Evolutionary conservation across 1,140 invertebrate species (phyloP), one percentile per base, ranked within the genome.

Genomic region (Drosophila guanche): DNA sequence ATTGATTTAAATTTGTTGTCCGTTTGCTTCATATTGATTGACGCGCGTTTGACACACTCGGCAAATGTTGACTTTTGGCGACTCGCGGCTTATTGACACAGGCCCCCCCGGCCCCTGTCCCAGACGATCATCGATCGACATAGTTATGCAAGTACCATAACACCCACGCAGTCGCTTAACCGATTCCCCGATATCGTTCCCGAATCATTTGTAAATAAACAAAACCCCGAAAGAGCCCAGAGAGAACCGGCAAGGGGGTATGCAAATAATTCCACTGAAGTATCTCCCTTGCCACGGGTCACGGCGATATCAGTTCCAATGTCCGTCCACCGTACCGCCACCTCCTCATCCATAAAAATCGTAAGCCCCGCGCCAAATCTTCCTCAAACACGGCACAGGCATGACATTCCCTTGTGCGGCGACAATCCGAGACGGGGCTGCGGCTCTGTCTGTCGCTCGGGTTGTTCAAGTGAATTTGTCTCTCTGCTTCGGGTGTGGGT

Each of bases 141-240:
- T 76, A 88, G 84, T 89, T 88, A 86, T 86, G 83, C 83, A 86
- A 86, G 83, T 86, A 78, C 33, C 59, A 83, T 52, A 83, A 88
- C 83, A 88, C 83, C 83, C 83, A 88, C 83, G 83, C 83, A 73
- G 53, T 58, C 66, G 48, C 51, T 60, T 68, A 77, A 77, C 63
- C 63, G 68, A 62, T 68, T 85, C 61, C 55, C 43, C 41, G 43
- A 54, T 23, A 52, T 48, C 46, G 47, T 37, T 40, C 47, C 61
- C 53, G 42, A 63, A 52, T 59, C 42, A 33, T 25, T 8, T 70
- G 48, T 27, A 37, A 85, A 68, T 86, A 81, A 71, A 56, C 81
- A 81, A 75, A 78, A 74, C 10, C 57, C 71, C 67, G 8, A 33
- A 8, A 33, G 29, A 33, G 7, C 16, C 16, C 16, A 29, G 33